phyloP scores from a whole-genome alignment of 1,140 invertebrate genomes.

The Pseudomyrmex dendroicus region DNA sequence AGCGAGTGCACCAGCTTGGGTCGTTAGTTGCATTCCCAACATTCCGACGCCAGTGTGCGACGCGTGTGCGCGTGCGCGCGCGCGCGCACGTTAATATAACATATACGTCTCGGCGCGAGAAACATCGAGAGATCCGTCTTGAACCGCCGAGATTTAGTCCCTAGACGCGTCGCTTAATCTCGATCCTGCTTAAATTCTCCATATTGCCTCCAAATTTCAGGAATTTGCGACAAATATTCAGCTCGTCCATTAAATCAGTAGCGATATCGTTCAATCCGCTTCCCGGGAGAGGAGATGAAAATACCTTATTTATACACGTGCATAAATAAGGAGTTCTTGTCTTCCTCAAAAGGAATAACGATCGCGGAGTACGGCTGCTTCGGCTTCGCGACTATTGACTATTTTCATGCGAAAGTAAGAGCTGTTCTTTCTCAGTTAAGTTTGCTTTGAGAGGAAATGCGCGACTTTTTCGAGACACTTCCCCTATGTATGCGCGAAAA shows the following conservation, averaged over 20 bases:
- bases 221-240: neutral
- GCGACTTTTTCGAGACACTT: constrained; percentile 23
- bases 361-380: neutral
- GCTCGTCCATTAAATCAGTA: neutral
- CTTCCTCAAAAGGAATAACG: neutral
- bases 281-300: neutral
- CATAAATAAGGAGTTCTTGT: neutral
- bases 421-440: neutral
- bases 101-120: constrained; percentile 18
- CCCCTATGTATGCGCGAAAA: neutral
- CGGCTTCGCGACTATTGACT: neutral
- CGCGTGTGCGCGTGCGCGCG: neutral
- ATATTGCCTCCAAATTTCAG: neutral
- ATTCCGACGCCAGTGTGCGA: constrained; percentile 25
- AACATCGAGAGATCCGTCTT: constrained; percentile 26
- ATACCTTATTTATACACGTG: neutral
- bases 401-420: constrained; percentile 23
- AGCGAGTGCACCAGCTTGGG: constrained; percentile 24
- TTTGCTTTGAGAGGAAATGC: constrained; percentile 28
- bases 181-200: neutral
- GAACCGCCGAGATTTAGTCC: constrained; percentile 14
- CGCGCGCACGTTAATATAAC: constrained; percentile 25
- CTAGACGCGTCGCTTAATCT: constrained; percentile 25
- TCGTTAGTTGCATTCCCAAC: constrained; percentile 50
- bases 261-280: neutral